Percentiles rank a stretch among this genome's conserved stretches.
Evolutionary conservation across 2,113 vertebrate genomes (phyloP).

Genomic region (Erinaceus europaeus): DNA sequence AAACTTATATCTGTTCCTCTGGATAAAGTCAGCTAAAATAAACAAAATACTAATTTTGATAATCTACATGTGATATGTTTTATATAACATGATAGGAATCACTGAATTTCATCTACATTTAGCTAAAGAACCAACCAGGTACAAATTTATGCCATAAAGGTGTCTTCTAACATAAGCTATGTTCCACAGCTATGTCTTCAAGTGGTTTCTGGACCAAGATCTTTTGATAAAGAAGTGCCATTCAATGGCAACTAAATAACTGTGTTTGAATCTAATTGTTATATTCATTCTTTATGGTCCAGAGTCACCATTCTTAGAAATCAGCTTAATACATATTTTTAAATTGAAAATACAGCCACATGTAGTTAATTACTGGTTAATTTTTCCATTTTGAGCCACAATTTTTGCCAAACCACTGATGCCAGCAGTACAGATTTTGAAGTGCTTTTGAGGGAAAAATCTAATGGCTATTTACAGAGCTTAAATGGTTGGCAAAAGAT

Average conservation of each 20-base stretch:
- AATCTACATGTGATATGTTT: not conserved
- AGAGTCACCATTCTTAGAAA: not conserved
- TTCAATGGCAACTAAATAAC: not conserved
- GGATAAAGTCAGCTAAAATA: not conserved
- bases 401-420: not conserved
- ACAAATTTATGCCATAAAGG: not conserved
- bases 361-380: not conserved
- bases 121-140: not conserved
- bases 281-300: not conserved
- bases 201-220: not conserved
- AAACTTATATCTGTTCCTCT: not conserved
- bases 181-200: rapidly evolving
- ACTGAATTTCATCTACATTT: not conserved
- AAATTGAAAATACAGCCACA: not conserved
- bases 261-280: not conserved
- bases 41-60: not conserved
- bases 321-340: not conserved
- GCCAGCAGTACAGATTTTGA: conserved; percentile 11
- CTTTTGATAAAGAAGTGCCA: not conserved
- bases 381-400: not conserved
- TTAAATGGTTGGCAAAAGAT: conserved; percentile 54
- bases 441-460: conserved; percentile 17
- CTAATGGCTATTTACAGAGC: conserved; percentile 33
- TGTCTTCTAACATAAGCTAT: not conserved
- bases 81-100: not conserved